phyloP scores from a whole-genome alignment of 2,797 vertebrate genomes.

The Clarias pachynema region DNA sequence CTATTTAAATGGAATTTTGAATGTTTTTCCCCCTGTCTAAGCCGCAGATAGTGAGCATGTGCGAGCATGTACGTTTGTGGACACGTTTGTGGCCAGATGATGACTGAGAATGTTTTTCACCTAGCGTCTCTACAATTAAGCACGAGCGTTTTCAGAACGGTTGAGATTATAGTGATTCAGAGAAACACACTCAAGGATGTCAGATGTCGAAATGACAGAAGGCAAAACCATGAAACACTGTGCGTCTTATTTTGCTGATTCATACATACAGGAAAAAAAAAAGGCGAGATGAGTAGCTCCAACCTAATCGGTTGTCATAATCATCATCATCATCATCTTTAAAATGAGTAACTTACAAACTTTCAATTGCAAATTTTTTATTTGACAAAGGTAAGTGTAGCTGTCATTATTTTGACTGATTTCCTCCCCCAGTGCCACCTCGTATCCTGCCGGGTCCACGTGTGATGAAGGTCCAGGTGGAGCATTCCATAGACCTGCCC shows the following conservation, averaged over 20 bases:
- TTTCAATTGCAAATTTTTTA: no score
- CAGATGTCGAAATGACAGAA: not conserved
- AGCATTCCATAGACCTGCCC: slow-evolving; percentile 79
- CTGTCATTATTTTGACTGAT: not conserved
- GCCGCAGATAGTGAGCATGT: not conserved
- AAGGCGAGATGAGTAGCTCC: not conserved
- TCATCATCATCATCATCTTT: no score
- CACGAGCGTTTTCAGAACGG: not conserved
- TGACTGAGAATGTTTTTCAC: not conserved
- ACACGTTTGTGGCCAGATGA: not conserved
- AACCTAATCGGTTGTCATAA: not conserved
- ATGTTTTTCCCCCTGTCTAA: no score
- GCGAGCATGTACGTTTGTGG: not conserved
- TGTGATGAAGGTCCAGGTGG: slow-evolving; percentile 83
- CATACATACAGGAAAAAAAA: not conserved
- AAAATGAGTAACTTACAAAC: no score
- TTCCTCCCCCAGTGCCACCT: slow-evolving; percentile 81
- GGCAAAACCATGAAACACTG: not conserved
- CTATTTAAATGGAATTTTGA: not conserved
- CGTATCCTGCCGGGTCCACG: slow-evolving; percentile 85
- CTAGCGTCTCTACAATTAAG: slow-evolving; percentile 46
- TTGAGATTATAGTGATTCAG: slow-evolving; percentile 47
- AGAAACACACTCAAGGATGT: not conserved
- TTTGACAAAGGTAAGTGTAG: not conserved
- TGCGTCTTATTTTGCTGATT: not conserved